phyloP scores from a whole-genome alignment of 2,888 invertebrate genomes.

The Zaprionus obscuricornis region DNA sequence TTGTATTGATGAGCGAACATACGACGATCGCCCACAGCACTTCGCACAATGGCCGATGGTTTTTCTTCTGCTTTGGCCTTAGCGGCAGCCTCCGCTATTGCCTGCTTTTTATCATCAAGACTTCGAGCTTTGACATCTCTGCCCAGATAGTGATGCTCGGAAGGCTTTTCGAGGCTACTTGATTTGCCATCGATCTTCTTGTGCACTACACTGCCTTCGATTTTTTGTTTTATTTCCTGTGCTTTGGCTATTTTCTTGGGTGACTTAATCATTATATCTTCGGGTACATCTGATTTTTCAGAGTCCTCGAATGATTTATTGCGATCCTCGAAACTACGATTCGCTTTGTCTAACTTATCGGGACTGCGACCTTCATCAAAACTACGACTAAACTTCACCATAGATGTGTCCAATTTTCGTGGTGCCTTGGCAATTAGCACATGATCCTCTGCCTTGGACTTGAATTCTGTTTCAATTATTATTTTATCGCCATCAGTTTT shows the following conservation, averaged over 20 bases:
- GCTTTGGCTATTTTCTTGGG: constrained; percentile 86
- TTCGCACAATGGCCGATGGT: constrained; percentile 60
- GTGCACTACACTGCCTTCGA: constrained; percentile 87
- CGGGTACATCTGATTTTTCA: constrained; percentile 85
- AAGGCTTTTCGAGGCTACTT: constrained; percentile 87
- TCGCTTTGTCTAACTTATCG: constrained; percentile 85
- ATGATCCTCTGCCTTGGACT: constrained; percentile 89
- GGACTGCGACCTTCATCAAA: constrained; percentile 86
- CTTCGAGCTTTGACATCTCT: constrained; percentile 88
- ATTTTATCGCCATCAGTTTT: constrained; percentile 89
- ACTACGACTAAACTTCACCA: constrained; percentile 86
- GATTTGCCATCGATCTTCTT: constrained; percentile 87
- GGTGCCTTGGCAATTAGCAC: constrained; percentile 90
- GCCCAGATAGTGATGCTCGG: constrained; percentile 85
- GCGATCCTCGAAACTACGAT: constrained; percentile 87
- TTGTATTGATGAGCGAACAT: constrained; percentile 82
- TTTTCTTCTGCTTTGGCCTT: constrained; percentile 84
- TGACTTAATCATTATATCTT: constrained; percentile 85
- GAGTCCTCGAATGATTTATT: constrained; percentile 87
- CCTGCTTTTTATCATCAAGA: constrained; percentile 85
- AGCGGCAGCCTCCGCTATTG: constrained; percentile 56
- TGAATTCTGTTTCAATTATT: constrained; percentile 89
- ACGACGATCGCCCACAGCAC: constrained; percentile 79
- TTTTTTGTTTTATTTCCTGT: constrained; percentile 87
- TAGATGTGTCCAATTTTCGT: constrained; percentile 87